Evolutionary conservation across 2,113 vertebrate species (phyloP), one percentile per base, ranked within the genome.

Genomic region (Stercorarius parasiticus): DNA sequence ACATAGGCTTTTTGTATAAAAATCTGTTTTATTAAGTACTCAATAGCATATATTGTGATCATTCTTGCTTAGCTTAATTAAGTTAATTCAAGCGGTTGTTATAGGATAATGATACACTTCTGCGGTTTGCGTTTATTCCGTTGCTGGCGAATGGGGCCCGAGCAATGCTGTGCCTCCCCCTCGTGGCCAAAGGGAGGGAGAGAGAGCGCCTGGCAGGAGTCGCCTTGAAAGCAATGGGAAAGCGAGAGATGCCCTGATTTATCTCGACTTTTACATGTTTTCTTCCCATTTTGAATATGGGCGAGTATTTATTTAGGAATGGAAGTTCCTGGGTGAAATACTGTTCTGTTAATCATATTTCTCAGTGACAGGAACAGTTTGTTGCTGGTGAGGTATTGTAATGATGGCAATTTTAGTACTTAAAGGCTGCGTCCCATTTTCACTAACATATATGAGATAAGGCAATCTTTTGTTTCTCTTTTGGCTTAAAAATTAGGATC

Each of bases 241-340:
- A 19, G 19, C 3, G 4, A 8, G 36, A 8, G n/a, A 13, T 34
- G 25, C 5, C 4, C 32, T 3, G 2, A 1, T 36, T 52, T 21
- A 5, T 9, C 13, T 13, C 4, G 11, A 3, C 36, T 30, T 36
- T 34, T 10, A 3, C 0, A 3, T 6, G 9, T n/a, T 47, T 25
- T 14, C n/a, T 34, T 55, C 29, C 38, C 69, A 0, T 56, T 20
- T 2, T 21, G 34, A 47, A 16, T 1, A 5, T 3, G 30, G 55
- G 13, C 55, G 12, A 2, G 19, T 14, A 3, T 23, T 47, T 43
- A 64, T 15, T 13, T 62, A 16, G 32, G 43, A 71, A 4, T 4
- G 61, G 22, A 3, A 26, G 26, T 7, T 27, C 7, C 19, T 11
- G 6, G 9, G n/a, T 7, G 17, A 32, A 61, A 8, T 23, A 21